phyloP scores from a whole-genome alignment of 2,113 vertebrate species.

The Trochalopteron elliotii region DNA sequence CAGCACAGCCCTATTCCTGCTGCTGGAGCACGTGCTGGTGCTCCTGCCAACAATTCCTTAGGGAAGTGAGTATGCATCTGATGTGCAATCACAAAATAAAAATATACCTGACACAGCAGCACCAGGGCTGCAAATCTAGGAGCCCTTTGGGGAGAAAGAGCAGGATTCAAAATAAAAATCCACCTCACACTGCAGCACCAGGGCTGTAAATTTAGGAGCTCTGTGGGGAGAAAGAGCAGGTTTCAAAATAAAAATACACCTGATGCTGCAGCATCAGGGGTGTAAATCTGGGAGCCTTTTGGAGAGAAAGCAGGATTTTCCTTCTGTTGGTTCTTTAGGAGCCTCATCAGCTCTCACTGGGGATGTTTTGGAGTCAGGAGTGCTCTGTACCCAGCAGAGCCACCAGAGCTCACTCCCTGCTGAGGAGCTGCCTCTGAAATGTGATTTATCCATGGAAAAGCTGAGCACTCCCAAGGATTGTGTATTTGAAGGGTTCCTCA shows the following conservation, averaged over 20 bases:
- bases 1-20: neutral
- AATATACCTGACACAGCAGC: neutral
- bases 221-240: neutral
- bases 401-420: neutral
- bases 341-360: neutral
- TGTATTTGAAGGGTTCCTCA: neutral
- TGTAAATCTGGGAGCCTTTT: neutral
- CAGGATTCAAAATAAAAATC: neutral
- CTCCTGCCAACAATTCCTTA: neutral
- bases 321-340: neutral
- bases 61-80: neutral
- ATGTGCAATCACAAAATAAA: neutral
- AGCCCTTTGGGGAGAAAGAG: neutral
- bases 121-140: neutral
- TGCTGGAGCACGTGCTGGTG: neutral
- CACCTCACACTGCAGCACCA: neutral
- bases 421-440: neutral
- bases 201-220: neutral
- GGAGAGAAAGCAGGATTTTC: neutral
- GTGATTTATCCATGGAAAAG: accelerated
- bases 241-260: neutral
- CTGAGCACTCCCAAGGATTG: accelerated
- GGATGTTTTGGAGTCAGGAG: neutral
- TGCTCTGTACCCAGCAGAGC: neutral
- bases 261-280: neutral